phyloP scores from a whole-genome alignment of 2,113 vertebrate species.

The Desmodus rotundus region DNA sequence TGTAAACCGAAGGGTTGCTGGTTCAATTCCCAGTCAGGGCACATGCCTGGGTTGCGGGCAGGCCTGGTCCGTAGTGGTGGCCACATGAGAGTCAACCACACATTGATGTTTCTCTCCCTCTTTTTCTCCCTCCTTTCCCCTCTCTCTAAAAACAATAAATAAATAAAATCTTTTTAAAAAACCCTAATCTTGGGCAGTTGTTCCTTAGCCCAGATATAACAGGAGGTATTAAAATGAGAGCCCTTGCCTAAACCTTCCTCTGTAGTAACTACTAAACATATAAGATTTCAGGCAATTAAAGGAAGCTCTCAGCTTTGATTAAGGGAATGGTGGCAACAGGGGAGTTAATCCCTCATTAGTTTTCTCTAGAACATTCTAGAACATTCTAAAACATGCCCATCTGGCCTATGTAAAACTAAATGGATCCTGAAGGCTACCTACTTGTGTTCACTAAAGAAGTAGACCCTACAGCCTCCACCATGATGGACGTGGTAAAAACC shows the following conservation, averaged over 20 bases:
- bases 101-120: too few relatives aligned
- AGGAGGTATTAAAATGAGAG: not conserved
- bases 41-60: too few relatives aligned
- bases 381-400: not conserved
- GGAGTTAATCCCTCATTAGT: not conserved
- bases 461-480: accelerated
- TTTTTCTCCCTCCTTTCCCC: too few relatives aligned
- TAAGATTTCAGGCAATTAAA: not conserved
- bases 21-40: too few relatives aligned
- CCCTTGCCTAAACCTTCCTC: not conserved
- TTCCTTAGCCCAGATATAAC: not conserved
- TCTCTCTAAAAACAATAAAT: too few relatives aligned
- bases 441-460: not conserved
- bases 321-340: not conserved
- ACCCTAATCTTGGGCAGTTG: not conserved
- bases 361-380: not conserved
- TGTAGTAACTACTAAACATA: not conserved
- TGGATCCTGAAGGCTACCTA: not conserved
- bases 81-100: too few relatives aligned
- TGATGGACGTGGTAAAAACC: not conserved
- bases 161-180: too few relatives aligned
- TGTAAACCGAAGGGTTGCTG: too few relatives aligned
- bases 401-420: not conserved
- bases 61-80: too few relatives aligned
- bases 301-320: not conserved